phyloP scores from a whole-genome alignment of 2,888 invertebrate genomes.

The Andrena flavipes region DNA sequence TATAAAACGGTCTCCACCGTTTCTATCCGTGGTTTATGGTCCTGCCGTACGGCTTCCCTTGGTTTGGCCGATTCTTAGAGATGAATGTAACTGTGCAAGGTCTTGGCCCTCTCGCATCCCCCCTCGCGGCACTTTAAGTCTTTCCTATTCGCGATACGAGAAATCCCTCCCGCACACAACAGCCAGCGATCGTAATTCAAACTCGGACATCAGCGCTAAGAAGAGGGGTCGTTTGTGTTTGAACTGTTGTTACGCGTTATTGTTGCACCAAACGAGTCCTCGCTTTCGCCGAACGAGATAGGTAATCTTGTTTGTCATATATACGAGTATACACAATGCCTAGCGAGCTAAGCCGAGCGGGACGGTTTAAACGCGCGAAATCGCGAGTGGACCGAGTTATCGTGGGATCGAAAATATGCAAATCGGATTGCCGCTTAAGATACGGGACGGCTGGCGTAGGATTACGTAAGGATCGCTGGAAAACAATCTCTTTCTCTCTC shows the following conservation, averaged over 20 bases:
- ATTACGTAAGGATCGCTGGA: slow-evolving; percentile 71
- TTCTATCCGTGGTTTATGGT: not conserved
- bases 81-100: not conserved
- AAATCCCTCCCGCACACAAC: too few species aligned
- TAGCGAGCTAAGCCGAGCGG: not conserved
- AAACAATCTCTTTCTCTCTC: slow-evolving; percentile 68
- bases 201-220: too few species aligned
- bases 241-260: too few species aligned
- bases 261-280: too few species aligned
- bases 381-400: slow-evolving; percentile 31
- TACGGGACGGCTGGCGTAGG: slow-evolving; percentile 63
- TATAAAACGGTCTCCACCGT: slow-evolving; percentile 2
- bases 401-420: slow-evolving; percentile 69
- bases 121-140: too few species aligned
- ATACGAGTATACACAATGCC: not conserved
- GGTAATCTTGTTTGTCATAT: too few species aligned
- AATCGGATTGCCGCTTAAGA: slow-evolving; percentile 65
- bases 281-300: too few species aligned
- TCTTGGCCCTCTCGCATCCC: not conserved
- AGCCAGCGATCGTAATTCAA: too few species aligned
- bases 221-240: too few species aligned
- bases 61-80: not conserved
- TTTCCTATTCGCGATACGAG: too few species aligned
- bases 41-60: not conserved
- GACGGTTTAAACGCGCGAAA: not conserved